A percentile compares a stretch with the other conserved stretches of the same genome.
Conservation (phyloP, 2,888 invertebrate species). For the Atethmia centrago region DNA sequence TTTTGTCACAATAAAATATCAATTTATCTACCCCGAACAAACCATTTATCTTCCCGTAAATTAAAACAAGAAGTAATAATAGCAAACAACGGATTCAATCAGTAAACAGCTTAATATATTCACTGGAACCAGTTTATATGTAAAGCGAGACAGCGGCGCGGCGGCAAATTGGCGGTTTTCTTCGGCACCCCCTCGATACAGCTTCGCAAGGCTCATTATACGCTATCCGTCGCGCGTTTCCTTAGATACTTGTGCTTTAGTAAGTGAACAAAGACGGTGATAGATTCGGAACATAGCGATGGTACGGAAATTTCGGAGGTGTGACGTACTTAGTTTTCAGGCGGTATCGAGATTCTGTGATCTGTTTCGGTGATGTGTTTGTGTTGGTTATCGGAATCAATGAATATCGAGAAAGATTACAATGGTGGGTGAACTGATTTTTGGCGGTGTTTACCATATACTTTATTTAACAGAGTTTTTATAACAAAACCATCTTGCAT, state of each 20-base stretch:
- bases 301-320: neutral
- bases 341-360: constrained; percentile 32
- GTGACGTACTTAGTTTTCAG: constrained; percentile 10
- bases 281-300: constrained; percentile 5
- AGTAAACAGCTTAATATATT: constrained; percentile 60
- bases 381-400: constrained; percentile 30
- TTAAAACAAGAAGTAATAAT: constrained; percentile 58
- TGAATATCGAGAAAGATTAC: constrained; percentile 10
- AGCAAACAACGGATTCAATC: constrained; percentile 57
- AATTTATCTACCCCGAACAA: neutral
- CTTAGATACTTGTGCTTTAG: neutral
- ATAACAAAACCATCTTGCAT: neutral
- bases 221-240: constrained; percentile 1
- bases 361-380: constrained; percentile 44
- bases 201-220: constrained; percentile 3
- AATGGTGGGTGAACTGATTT: neutral
- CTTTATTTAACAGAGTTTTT: neutral
- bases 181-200: constrained; percentile 7
- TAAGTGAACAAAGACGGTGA: constrained; percentile 4
- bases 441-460: neutral
- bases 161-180: constrained; percentile 58
- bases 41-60: constrained; percentile 17
- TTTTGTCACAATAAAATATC: neutral
- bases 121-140: constrained; percentile 59
- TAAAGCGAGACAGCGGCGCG: constrained; percentile 48